Conservation (phyloP, 2,113 vertebrate species). For the Canis aureus region DNA sequence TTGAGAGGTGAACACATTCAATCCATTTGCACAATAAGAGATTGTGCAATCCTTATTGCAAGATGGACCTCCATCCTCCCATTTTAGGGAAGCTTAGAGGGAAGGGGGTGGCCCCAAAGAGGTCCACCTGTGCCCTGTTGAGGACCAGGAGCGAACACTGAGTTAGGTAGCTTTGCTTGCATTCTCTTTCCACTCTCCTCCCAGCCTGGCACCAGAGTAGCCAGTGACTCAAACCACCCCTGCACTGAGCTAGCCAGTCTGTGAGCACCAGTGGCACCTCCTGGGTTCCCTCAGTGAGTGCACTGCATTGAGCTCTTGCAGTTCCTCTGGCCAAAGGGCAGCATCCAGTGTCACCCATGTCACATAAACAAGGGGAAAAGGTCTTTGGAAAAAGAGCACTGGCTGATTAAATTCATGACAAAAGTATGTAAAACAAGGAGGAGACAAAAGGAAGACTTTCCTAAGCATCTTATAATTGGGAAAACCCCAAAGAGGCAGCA, state of each 20-base stretch:
- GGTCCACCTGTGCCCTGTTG: not conserved
- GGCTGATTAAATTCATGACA: not conserved
- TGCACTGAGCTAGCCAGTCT: not conserved
- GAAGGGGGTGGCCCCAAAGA: not conserved
- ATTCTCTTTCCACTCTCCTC: not conserved
- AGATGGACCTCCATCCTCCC: not conserved
- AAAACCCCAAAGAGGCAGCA: not conserved
- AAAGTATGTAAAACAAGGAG: not conserved
- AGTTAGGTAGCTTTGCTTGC: too few relatives aligned
- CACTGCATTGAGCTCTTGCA: not conserved
- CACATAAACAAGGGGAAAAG: not conserved
- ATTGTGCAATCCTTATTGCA: too few relatives aligned
- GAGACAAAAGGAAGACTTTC: not conserved
- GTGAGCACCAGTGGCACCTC: not conserved
- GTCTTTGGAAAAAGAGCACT: not conserved
- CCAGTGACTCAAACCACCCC: not conserved
- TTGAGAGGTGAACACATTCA: not conserved
- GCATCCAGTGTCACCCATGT: not conserved
- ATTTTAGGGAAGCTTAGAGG: not conserved
- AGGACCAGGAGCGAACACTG: too few relatives aligned
- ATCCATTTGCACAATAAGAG: not conserved
- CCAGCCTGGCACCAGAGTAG: not conserved
- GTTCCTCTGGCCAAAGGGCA: not conserved
- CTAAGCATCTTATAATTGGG: not conserved
- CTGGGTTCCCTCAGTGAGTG: fast-evolving